Evolutionary conservation across 1,140 invertebrate species (phyloP), one percentile per base, ranked within the genome.

Genomic region (Camponotus pennsylvanicus): DNA sequence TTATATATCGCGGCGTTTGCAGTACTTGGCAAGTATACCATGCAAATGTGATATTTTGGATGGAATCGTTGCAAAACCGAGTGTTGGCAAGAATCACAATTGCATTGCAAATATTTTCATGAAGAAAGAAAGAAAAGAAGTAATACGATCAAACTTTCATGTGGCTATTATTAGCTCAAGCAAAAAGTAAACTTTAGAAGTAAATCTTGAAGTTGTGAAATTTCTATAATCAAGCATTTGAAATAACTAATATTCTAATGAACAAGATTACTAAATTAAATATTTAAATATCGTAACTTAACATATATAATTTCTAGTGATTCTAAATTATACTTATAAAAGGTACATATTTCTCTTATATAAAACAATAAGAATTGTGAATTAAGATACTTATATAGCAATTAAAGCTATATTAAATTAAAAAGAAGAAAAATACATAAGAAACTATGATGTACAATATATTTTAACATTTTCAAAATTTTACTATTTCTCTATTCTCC

Each of bases 1-100:
- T 42, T 55, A 55, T 80, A 66, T 27, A 52, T 4, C 8, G 45
- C 78, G 11, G 13, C 49, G 32, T 34, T 55, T 13, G 8, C 13
- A 78, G 21, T 27, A 18, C 15, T 52, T n/a, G 21, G 11, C 27
- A 21, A 71, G 32, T 57, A 27, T 37, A 15, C 15, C 21, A 40
- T 80, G 69, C 66, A 45, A 71, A 59, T 59, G 9, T 15, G 2
- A 45, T 82, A 59, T 71, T 71, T 82, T 82, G 34, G 21, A 13
- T 82, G 49, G 21, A 13, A 57, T 69, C 64, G 32, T 9, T 52
- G 45, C 32, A 37, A 67, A 79, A 21, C 37, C 37, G 3, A 42
- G 21, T 49, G 27, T 27, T 27, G 13, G 9, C 3, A 49, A 40
- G 9, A 64, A 37, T 77, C 40, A 21, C 3, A 49, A 49, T 66